phyloP scores from a whole-genome alignment of 2,888 invertebrate genomes.

The Halictus quadricinctus region DNA sequence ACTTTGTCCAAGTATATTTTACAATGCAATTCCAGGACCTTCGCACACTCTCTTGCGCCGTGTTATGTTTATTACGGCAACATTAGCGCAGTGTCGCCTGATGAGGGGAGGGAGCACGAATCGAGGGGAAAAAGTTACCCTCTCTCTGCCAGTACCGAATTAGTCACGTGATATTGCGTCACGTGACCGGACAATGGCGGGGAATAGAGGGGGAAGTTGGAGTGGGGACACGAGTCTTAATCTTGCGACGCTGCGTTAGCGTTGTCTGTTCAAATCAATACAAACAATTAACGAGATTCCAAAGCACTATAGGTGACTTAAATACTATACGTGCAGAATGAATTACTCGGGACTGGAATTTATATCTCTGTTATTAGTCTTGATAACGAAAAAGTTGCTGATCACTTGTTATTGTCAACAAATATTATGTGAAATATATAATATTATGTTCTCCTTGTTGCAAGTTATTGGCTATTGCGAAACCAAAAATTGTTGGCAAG shows the following conservation, averaged over 20 bases:
- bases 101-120: no score
- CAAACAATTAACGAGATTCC: background rate
- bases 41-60: background rate
- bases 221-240: no score
- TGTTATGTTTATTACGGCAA: background rate
- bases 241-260: no score
- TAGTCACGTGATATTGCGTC: no score
- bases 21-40: constrained; percentile 40
- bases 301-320: background rate
- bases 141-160: no score
- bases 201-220: no score
- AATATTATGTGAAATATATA: background rate
- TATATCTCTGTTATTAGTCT: background rate
- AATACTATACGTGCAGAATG: background rate
- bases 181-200: no score
- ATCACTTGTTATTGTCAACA: background rate
- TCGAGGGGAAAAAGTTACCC: no score
- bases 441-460: background rate
- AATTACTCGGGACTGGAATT: background rate
- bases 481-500: background rate
- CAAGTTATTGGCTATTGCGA: background rate
- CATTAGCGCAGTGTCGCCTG: no score
- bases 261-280: background rate
- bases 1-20: constrained; percentile 53
- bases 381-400: background rate